Percentiles rank a stretch among this genome's conserved stretches.
phyloP scores from a whole-genome alignment of 2,888 invertebrate genomes.

The Tetranychus truncatus region DNA sequence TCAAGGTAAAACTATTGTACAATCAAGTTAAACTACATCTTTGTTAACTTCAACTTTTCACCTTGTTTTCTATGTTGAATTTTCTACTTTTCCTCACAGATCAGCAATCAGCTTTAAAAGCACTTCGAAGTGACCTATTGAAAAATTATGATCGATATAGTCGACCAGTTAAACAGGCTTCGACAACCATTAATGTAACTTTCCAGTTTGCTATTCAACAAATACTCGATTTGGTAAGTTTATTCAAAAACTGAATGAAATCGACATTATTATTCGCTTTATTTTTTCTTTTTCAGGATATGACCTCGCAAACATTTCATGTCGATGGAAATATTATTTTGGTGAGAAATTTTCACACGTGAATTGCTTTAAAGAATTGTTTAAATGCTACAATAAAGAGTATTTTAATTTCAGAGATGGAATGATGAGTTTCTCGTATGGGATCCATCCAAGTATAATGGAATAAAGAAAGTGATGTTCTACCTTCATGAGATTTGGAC shows the following conservation, averaged over 20 bases:
- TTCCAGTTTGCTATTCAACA: not conserved
- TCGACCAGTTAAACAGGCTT: not conserved
- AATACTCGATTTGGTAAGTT: slow-evolving; percentile 1
- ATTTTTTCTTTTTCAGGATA: not conserved
- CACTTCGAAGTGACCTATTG: not conserved
- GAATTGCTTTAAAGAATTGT: not conserved
- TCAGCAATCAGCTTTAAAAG: not conserved
- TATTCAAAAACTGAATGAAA: too few relatives aligned
- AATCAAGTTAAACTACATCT: too few relatives aligned
- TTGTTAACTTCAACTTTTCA: not conserved
- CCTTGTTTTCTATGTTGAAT: not conserved
- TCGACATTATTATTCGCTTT: too few relatives aligned
- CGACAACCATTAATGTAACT: not conserved
- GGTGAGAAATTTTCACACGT: not conserved
- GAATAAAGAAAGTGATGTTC: not conserved
- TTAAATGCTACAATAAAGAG: not conserved
- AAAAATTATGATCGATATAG: not conserved
- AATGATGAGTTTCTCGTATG: slow-evolving; percentile 6
- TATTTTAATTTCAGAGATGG: slow-evolving; percentile 3
- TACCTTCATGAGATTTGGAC: slow-evolving; percentile 8
- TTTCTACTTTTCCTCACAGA: not conserved
- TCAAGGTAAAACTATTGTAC: not conserved
- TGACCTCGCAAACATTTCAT: not conserved
- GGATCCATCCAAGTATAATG: not conserved
- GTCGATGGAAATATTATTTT: not conserved